A percentile compares a stretch with the other conserved stretches of the same genome.
Conservation (phyloP, 2,888 invertebrate genomes). For the Chrysolina americana region DNA sequence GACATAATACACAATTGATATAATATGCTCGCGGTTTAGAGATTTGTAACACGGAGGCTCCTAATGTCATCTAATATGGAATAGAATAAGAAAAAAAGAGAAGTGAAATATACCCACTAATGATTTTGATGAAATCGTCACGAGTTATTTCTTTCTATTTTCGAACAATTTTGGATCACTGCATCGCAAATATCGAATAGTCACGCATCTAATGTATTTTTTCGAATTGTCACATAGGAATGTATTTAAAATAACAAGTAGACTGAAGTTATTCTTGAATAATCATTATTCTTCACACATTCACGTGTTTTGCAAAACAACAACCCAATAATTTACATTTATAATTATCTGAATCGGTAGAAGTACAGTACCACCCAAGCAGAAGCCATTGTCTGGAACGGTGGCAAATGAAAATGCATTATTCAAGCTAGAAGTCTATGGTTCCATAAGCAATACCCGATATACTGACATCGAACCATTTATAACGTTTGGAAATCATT, state of each 20-base stretch:
- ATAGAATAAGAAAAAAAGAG: too few relatives aligned
- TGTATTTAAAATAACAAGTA: slow-evolving; percentile 1
- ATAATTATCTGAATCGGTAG: slow-evolving; percentile 49
- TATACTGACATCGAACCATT: not conserved
- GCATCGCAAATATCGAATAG: too few relatives aligned
- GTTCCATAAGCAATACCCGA: slow-evolving; percentile 1
- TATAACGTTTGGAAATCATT: too few relatives aligned
- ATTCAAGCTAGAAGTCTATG: slow-evolving; percentile 10
- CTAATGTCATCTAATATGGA: too few relatives aligned
- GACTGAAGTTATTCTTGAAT: slow-evolving; percentile 32
- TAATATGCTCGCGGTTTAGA: too few relatives aligned
- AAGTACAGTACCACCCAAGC: slow-evolving; percentile 48
- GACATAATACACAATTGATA: too few relatives aligned
- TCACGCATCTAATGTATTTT: not conserved
- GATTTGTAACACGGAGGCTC: too few relatives aligned
- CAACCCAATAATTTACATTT: slow-evolving; percentile 51
- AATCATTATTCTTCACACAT: slow-evolving; percentile 47
- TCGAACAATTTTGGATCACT: too few relatives aligned
- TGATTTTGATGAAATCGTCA: too few relatives aligned
- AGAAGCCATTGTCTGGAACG: slow-evolving; percentile 27
- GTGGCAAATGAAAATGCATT: slow-evolving; percentile 20
- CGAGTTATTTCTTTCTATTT: too few relatives aligned
- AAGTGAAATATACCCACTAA: too few relatives aligned
- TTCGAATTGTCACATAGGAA: not conserved
- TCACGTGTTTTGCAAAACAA: slow-evolving; percentile 44